These are phyloP conservation scores for Takifugu ocellatus DNA, from an alignment of 2,797 vertebrate genomes.

Conservation along the genomic window DNA sequence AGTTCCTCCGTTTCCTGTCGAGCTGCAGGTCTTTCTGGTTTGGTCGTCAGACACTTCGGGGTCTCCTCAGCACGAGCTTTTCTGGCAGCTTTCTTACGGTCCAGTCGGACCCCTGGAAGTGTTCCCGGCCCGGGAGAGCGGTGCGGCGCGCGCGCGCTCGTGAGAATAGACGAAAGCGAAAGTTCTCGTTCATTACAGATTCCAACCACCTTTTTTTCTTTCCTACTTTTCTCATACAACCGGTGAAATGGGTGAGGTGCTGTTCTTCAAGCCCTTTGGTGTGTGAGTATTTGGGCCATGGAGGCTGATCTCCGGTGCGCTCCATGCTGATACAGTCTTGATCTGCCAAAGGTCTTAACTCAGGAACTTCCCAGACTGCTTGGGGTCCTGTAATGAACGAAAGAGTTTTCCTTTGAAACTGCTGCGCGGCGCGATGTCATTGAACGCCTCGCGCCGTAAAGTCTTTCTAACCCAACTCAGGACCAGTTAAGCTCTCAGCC, in stretches of 20 bases:
- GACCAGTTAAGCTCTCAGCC: slow-evolving; percentile 35
- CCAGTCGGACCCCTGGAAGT: slow-evolving; percentile 22
- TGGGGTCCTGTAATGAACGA: slow-evolving; percentile 32
- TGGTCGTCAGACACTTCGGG: slow-evolving; percentile 16
- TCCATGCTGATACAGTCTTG: slow-evolving; percentile 39
- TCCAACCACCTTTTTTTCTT: slow-evolving; percentile 39
- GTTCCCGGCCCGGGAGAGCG: slow-evolving; percentile 17
- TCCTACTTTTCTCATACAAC: slow-evolving; percentile 25
- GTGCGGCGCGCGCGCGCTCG: slow-evolving; percentile 34
- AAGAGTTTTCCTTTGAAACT: slow-evolving; percentile 31
- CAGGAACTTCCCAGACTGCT: slow-evolving; percentile 64
- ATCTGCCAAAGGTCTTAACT: slow-evolving; percentile 71
- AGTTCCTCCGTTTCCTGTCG: slow-evolving; percentile 49
- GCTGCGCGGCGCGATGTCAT: slow-evolving; percentile 28
- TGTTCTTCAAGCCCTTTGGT: slow-evolving; percentile 39
- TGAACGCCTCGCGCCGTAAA: slow-evolving; percentile 27
- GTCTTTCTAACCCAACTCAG: slow-evolving; percentile 54
- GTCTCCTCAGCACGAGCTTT: slow-evolving; percentile 47
- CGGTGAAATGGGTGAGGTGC: slow-evolving; percentile 35
- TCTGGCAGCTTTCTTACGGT: slow-evolving; percentile 45
- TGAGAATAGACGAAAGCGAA: slow-evolving; percentile 33
- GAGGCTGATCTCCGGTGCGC: slow-evolving; percentile 32
- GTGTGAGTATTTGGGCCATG: slow-evolving; percentile 25
- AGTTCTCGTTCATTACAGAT: slow-evolving; percentile 15
- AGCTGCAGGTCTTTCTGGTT: slow-evolving; percentile 59